These are phyloP conservation scores for Aythya baeri DNA, from an alignment of 2,113 vertebrate species.

Conservation along the genomic window DNA sequence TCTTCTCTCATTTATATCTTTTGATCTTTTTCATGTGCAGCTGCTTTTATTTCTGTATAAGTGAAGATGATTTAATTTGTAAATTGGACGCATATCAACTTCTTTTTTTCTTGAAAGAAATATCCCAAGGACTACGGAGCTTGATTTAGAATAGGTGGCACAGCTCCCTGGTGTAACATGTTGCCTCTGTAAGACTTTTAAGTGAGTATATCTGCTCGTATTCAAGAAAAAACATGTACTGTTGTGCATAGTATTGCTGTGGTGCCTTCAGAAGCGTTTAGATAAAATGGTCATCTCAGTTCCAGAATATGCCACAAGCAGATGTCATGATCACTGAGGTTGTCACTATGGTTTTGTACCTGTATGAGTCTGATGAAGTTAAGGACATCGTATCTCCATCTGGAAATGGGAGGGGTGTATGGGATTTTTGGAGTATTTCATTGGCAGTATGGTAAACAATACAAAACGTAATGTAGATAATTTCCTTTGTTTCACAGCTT, in stretches of 20 bases:
- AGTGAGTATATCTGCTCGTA: not conserved
- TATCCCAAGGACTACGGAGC: not conserved
- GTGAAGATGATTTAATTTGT: slow-evolving; percentile 2
- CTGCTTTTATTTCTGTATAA: slow-evolving; percentile 29
- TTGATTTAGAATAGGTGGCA: not conserved
- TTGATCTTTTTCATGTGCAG: not conserved
- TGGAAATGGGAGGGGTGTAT: not conserved
- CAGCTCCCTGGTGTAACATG: not conserved
- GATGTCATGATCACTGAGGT: not conserved
- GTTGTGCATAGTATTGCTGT: not conserved
- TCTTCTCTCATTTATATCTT: not conserved
- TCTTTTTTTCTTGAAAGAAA: not conserved
- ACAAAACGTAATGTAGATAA: not conserved
- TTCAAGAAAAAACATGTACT: not conserved
- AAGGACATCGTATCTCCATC: not conserved
- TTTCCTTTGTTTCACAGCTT: not conserved
- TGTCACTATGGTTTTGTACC: not conserved
- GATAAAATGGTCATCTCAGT: not conserved
- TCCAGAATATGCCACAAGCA: not conserved
- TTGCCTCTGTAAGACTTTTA: not conserved
- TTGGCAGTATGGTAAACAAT: not conserved
- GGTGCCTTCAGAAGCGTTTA: not conserved
- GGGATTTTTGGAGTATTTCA: not conserved
- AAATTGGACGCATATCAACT: not conserved
- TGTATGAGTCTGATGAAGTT: not conserved